Conservation (phyloP, 2,888 invertebrate genomes). For the Mimachlamys varia region DNA sequence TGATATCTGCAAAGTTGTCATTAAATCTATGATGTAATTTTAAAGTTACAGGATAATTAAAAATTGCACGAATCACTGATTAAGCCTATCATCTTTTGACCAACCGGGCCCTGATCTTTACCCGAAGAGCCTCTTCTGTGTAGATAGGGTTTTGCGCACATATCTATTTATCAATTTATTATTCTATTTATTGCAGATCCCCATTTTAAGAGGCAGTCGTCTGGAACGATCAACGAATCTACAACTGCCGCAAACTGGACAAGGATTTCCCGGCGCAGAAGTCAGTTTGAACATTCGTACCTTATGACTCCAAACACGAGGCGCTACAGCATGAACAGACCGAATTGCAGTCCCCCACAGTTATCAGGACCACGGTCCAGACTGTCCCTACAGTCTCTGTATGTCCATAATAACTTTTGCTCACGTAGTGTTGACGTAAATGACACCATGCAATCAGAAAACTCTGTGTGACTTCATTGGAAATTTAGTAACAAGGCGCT, state of each 20-base stretch:
- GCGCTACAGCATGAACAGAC: not conserved
- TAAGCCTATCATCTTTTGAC: too few relatives aligned
- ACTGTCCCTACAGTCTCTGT: not conserved
- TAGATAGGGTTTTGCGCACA: too few relatives aligned
- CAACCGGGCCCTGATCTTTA: too few relatives aligned
- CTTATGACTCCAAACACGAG: not conserved
- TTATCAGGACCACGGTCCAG: not conserved
- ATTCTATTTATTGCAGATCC: not conserved
- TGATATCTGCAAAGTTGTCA: too few relatives aligned
- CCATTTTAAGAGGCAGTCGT: not conserved
- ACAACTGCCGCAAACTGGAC: not conserved
- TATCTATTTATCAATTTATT: too few relatives aligned
- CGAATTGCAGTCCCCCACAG: not conserved
- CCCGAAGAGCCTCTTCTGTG: too few relatives aligned
- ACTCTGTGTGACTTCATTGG: not conserved
- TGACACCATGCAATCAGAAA: not conserved
- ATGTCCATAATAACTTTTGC: not conserved
- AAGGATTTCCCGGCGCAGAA: not conserved
- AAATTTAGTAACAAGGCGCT: too few relatives aligned
- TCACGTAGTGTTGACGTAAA: not conserved
- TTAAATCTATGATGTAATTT: too few relatives aligned
- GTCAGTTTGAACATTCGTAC: not conserved
- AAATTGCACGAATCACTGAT: too few relatives aligned
- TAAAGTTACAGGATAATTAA: too few relatives aligned
- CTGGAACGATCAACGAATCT: not conserved